These are phyloP conservation scores for Phrynocephalus vlangalii DNA, from an alignment of 2,797 vertebrate species.

Conservation along the genomic window DNA sequence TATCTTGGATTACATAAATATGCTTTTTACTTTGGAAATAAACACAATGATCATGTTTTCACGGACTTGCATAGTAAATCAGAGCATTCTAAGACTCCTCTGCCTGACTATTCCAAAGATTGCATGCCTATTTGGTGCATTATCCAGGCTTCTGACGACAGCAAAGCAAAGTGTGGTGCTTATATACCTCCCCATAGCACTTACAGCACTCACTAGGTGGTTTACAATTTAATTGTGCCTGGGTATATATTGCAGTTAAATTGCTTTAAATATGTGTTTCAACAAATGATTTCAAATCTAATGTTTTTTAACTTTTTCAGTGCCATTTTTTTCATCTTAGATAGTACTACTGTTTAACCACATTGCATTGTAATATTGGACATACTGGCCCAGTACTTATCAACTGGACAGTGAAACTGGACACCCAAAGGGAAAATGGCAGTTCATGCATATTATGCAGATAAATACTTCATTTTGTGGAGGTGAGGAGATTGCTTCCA, in stretches of 20 bases:
- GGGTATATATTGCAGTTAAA: neutral
- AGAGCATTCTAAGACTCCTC: neutral
- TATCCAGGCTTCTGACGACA: neutral
- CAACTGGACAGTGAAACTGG: neutral
- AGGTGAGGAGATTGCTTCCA: too few relatives aligned
- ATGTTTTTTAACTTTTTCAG: conserved; percentile 3
- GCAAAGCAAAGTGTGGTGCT: too few relatives aligned
- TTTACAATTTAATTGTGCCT: too few relatives aligned
- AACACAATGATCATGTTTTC: neutral
- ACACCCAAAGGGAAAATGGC: too few relatives aligned
- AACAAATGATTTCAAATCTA: neutral
- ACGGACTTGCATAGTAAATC: conserved; percentile 2
- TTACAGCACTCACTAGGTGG: too few relatives aligned
- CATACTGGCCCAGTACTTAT: neutral
- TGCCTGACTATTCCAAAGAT: neutral
- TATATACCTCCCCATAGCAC: too few relatives aligned
- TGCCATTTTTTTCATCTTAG: neutral
- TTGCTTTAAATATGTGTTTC: neutral
- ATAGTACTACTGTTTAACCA: neutral
- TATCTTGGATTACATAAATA: neutral
- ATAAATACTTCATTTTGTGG: too few relatives aligned
- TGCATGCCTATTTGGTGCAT: neutral
- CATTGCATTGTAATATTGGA: neutral
- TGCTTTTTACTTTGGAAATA: conserved; percentile 3
- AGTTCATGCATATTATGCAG: too few relatives aligned